Percentiles rank a stretch among this genome's conserved stretches.
phyloP scores from a whole-genome alignment of 37 sponge, comb jelly and placozoan species.

The Theonella swinhoei region DNA sequence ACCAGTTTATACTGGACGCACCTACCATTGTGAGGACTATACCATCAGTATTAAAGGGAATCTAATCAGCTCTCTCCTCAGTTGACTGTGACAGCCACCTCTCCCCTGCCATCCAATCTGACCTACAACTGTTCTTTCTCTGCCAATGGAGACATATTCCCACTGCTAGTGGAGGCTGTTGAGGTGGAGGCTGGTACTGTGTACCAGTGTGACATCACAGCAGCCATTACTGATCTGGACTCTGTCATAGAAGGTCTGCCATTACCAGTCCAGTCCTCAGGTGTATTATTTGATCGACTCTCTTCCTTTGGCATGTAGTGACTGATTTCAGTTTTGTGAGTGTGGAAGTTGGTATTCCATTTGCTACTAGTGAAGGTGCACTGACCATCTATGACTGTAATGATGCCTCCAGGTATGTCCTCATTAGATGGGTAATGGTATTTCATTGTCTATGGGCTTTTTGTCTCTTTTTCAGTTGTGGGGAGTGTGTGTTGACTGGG shows the following conservation, averaged over 20 bases:
- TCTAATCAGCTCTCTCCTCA: conserved; percentile 89
- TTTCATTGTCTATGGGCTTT: too few species aligned
- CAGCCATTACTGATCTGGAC: neutral
- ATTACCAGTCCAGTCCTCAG: neutral
- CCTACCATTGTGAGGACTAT: too few species aligned
- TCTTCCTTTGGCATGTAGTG: conserved; percentile 6
- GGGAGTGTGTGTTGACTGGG: conserved; percentile 30
- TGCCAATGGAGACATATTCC: too few species aligned
- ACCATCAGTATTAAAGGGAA: too few species aligned
- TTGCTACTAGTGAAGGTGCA: conserved; percentile 9
- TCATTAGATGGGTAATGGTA: too few species aligned
- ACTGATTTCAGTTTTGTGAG: conserved; percentile 42
- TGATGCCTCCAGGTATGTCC: conserved; percentile 16
- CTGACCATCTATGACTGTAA: conserved; percentile 23
- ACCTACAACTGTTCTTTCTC: conserved; percentile 60
- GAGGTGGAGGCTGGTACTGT: too few species aligned
- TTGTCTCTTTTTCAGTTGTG: too few species aligned
- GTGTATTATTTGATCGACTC: neutral
- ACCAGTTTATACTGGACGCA: too few species aligned
- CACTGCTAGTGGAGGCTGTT: too few species aligned
- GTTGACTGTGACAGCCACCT: conserved; percentile 8
- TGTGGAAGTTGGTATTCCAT: conserved; percentile 11
- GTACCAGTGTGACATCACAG: conserved; percentile 38
- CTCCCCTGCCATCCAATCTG: conserved; percentile 17
- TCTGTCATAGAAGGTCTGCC: neutral